These are phyloP conservation scores for Euura lappo DNA, from an alignment of 1,140 invertebrate genomes.

Conservation along the genomic window DNA sequence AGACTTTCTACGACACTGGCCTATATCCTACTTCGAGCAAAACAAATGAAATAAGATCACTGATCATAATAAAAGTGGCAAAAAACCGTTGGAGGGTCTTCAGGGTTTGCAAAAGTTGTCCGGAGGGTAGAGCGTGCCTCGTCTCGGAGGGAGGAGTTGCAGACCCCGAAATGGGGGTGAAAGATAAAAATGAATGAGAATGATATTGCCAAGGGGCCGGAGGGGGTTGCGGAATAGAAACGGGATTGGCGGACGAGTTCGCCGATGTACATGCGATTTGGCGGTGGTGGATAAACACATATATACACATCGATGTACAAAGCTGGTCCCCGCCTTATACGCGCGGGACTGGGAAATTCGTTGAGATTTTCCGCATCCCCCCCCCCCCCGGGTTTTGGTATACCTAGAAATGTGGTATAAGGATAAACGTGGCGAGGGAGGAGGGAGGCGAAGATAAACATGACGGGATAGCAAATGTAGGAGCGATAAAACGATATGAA, in stretches of 20 bases:
- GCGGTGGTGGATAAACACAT: too few species aligned
- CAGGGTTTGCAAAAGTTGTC: neutral
- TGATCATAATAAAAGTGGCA: slow-evolving; percentile 30
- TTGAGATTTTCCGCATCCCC: neutral
- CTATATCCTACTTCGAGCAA: neutral
- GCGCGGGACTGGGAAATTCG: neutral
- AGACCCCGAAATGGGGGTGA: neutral
- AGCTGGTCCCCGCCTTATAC: slow-evolving; percentile 1
- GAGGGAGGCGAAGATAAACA: slow-evolving; percentile 30
- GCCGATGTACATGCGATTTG: neutral
- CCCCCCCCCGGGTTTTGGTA: too few species aligned
- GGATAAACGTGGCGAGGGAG: too few species aligned
- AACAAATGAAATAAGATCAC: slow-evolving; percentile 21
- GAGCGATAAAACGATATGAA: slow-evolving; percentile 40
- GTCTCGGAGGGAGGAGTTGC: neutral
- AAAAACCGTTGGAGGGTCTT: neutral
- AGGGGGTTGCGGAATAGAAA: slow-evolving; percentile 11
- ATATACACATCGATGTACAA: too few species aligned
- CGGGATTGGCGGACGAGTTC: neutral
- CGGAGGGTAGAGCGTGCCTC: neutral
- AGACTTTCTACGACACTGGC: neutral
- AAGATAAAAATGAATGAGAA: slow-evolving; percentile 39
- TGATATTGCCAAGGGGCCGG: slow-evolving; percentile 30
- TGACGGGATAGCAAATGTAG: slow-evolving; percentile 37
- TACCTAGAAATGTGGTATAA: too few species aligned